These are phyloP conservation scores for Caenorhabditis sp. DNA, from an alignment of 2,888 invertebrate genomes.

Conservation along the genomic window DNA sequence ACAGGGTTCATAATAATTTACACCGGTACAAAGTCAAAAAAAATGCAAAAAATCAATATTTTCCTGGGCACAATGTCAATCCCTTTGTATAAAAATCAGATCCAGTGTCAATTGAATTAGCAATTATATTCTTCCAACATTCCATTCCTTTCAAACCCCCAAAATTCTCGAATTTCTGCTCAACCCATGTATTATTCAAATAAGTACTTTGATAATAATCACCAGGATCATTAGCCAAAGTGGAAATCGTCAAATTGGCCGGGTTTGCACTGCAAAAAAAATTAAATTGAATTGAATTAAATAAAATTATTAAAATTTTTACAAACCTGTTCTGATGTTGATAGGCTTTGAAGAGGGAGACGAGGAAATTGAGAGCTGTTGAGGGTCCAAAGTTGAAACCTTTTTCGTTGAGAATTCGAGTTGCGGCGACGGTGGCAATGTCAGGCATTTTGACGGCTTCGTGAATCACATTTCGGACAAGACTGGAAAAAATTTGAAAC, in stretches of 20 bases:
- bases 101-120: slow-evolving; percentile 46
- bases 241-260: slow-evolving; percentile 30
- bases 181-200: slow-evolving; percentile 46
- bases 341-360: slow-evolving; percentile 49
- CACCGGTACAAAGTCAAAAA: neutral
- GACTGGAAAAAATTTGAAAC: too few relatives aligned
- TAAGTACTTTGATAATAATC: slow-evolving; percentile 53
- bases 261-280: too few relatives aligned
- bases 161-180: slow-evolving; percentile 36
- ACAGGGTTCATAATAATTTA: too few relatives aligned
- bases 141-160: slow-evolving; percentile 48
- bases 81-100: slow-evolving; percentile 41
- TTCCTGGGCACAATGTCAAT: slow-evolving; percentile 27
- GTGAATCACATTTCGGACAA: slow-evolving; percentile 59
- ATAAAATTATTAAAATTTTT: neutral
- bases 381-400: slow-evolving; percentile 51
- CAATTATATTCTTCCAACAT: slow-evolving; percentile 50
- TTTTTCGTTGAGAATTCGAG: slow-evolving; percentile 44
- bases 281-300: too few relatives aligned
- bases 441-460: slow-evolving; percentile 64
- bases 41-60: neutral
- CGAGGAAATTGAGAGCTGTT: slow-evolving; percentile 57
- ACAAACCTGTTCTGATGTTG: slow-evolving; percentile 15
- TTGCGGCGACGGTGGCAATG: slow-evolving; percentile 61
- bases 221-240: slow-evolving; percentile 53